Evolutionary conservation across 2,888 invertebrate genomes (phyloP).

Genomic region (Ophraella communa): DNA sequence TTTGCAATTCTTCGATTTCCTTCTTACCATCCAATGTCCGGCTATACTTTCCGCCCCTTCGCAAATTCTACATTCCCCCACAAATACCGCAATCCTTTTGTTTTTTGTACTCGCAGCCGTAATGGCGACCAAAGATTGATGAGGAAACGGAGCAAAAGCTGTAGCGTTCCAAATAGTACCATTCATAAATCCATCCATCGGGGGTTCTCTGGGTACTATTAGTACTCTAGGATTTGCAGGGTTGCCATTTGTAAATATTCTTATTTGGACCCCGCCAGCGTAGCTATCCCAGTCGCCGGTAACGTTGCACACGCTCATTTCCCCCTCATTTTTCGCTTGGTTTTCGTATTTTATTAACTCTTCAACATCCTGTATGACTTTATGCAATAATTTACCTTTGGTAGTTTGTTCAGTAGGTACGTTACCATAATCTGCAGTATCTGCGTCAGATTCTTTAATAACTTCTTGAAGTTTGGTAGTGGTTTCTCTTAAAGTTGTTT

Average conservation of each 20-base stretch:
- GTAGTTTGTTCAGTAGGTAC: background rate
- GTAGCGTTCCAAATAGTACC: slow-evolving; percentile 48
- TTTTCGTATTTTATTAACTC: slow-evolving; percentile 32
- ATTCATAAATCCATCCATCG: slow-evolving; percentile 48
- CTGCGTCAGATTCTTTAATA: background rate
- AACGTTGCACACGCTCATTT: slow-evolving; percentile 24
- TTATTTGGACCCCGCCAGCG: slow-evolving; percentile 33
- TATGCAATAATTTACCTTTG: slow-evolving; percentile 16
- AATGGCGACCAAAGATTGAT: slow-evolving; percentile 48
- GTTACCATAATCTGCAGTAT: slow-evolving; percentile 2
- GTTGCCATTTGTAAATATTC: slow-evolving; percentile 13
- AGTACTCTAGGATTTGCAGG: slow-evolving; percentile 9
- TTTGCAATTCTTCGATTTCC: slow-evolving; percentile 51
- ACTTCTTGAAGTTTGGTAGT: background rate
- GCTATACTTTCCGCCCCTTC: slow-evolving; percentile 50
- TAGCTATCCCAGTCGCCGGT: slow-evolving; percentile 37
- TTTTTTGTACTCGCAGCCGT: slow-evolving; percentile 44
- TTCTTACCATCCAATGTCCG: slow-evolving; percentile 53
- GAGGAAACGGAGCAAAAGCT: slow-evolving; percentile 47
- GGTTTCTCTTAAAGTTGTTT: background rate
- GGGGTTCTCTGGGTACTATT: slow-evolving; percentile 34
- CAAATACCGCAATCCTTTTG: slow-evolving; percentile 45
- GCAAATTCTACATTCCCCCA: slow-evolving; percentile 56
- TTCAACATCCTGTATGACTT: slow-evolving; percentile 34
- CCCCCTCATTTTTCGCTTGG: slow-evolving; percentile 25